These are phyloP conservation scores for Ptychochromis oligacanthus DNA, from an alignment of 2,113 vertebrate species.

Conservation along the genomic window DNA sequence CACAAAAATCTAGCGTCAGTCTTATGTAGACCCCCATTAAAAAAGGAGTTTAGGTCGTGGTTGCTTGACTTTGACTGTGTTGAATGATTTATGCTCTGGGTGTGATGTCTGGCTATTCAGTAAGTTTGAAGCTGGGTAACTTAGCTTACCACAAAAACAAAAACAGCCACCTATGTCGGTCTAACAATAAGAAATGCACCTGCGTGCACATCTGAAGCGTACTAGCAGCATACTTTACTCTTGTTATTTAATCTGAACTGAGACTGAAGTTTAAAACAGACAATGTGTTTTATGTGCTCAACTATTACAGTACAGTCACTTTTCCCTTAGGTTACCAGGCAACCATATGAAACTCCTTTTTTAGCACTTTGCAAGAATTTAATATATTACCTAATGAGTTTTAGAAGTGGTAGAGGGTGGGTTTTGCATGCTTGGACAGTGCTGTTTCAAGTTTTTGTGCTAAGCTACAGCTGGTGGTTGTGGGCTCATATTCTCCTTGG, in stretches of 20 bases:
- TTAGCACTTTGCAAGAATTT: background rate
- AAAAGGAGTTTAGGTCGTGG: no score
- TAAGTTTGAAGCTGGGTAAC: background rate
- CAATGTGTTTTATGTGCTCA: background rate
- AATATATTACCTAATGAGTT: background rate
- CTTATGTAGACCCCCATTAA: no score
- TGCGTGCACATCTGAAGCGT: background rate
- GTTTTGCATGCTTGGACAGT: background rate
- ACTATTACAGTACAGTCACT: background rate
- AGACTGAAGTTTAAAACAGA: background rate
- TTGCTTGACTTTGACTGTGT: no score
- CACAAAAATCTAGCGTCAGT: background rate
- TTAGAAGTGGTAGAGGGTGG: background rate
- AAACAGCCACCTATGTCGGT: background rate
- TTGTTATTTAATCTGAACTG: background rate
- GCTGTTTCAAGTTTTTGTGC: fast-evolving
- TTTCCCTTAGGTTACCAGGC: background rate
- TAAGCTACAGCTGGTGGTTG: background rate
- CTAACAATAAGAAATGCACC: background rate
- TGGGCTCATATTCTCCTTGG: background rate
- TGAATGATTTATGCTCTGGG: no score
- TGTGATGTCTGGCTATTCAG: background rate
- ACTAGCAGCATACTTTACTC: background rate
- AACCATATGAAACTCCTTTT: background rate
- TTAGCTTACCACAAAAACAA: background rate